These are phyloP conservation scores for Rhingia campestris DNA, from an alignment of 2,888 invertebrate species.

Conservation along the genomic window DNA sequence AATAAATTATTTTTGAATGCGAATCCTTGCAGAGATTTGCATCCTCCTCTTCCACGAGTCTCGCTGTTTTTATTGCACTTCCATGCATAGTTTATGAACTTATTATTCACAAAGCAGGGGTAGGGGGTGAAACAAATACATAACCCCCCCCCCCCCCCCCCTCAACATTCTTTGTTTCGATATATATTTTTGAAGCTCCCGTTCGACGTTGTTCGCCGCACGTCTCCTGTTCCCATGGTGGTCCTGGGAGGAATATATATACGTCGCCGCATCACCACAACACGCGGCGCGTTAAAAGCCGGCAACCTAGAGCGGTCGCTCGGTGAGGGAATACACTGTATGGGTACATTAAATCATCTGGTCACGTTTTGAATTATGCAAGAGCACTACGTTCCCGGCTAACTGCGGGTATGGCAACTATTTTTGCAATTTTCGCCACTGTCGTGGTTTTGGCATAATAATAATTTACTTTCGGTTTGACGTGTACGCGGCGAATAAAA, in stretches of 20 bases:
- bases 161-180: constrained; percentile 44
- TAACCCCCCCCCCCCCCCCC: background rate
- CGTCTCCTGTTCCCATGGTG: background rate
- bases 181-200: constrained; percentile 41
- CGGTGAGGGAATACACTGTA: constrained; percentile 2
- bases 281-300: constrained; percentile 25
- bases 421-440: constrained; percentile 50
- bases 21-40: constrained; percentile 36
- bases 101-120: constrained; percentile 4
- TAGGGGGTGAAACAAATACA: background rate
- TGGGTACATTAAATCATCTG: constrained; percentile 62
- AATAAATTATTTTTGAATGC: constrained; percentile 58
- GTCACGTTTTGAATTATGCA: constrained; percentile 71
- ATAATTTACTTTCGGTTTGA: constrained; percentile 55
- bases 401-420: constrained; percentile 58
- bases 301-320: background rate
- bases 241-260: background rate
- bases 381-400: constrained; percentile 45
- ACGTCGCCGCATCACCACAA: constrained; percentile 6
- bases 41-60: background rate
- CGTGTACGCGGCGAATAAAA: constrained; percentile 5
- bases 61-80: constrained; percentile 32
- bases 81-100: constrained; percentile 61
- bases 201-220: constrained; percentile 16
- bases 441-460: constrained; percentile 51